A percentile compares a stretch with the other conserved stretches of the same genome.
Evolutionary conservation across 2,888 invertebrate genomes (phyloP).

Genomic region (Fabriciana adippe): DNA sequence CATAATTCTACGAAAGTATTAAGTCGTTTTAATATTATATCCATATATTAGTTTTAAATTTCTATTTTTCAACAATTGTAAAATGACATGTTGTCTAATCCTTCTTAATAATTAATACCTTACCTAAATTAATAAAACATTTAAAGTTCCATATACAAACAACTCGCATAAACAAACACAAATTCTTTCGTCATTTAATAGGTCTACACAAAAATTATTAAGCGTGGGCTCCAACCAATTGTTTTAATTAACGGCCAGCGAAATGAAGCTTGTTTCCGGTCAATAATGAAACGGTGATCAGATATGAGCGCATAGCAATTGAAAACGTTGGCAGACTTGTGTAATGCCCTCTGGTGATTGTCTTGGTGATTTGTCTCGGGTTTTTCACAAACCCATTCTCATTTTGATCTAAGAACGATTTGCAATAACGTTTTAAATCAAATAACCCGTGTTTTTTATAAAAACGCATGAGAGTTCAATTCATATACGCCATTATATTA

Average conservation of each 20-base stretch:
- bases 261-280: conserved; percentile 35
- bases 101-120: too few relatives aligned
- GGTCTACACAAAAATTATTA: conserved; percentile 13
- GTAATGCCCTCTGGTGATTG: not conserved
- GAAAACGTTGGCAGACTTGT: conserved; percentile 27
- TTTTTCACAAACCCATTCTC: too few relatives aligned
- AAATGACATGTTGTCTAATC: too few relatives aligned
- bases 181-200: conserved; percentile 1
- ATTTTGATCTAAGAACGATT: too few relatives aligned
- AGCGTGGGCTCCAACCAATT: conserved; percentile 21
- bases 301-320: conserved; percentile 33
- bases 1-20: too few relatives aligned
- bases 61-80: not conserved
- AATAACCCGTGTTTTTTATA: too few relatives aligned
- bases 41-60: not conserved
- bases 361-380: conserved; percentile 1
- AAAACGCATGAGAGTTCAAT: too few relatives aligned
- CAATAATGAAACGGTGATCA: conserved; percentile 36
- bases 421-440: too few relatives aligned
- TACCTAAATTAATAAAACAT: too few relatives aligned
- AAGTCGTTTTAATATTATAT: too few relatives aligned
- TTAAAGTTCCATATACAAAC: not conserved
- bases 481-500: too few relatives aligned
- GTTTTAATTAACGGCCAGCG: conserved; percentile 32
- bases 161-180: conserved; percentile 2